Evolutionary conservation across 2,888 invertebrate species (phyloP), one percentile per base, ranked within the genome.

Genomic region (Eupeodes latifasciatus): DNA sequence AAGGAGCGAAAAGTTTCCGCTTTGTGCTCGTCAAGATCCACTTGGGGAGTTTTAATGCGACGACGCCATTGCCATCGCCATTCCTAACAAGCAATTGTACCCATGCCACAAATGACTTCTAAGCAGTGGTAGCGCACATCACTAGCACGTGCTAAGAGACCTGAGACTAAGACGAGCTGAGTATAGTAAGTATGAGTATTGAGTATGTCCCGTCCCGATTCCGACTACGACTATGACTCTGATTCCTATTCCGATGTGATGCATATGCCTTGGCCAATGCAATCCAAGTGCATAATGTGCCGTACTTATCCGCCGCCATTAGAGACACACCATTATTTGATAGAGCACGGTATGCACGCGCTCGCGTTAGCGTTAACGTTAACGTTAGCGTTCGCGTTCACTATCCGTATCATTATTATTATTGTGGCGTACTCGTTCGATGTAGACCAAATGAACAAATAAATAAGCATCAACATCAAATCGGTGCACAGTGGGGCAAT

Each of bases 261-360:
- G 61, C 83, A 78, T 78, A 81, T 49, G 66, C 81, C 59, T 78
- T 34, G 85, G 85, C 88, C 88, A 88, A 88, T 88, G 85, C 88
- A 88, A 85, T 85, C 74, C 88, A 85, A 88, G 85, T 81, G 88
- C 78, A 88, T 88, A 88, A 81, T 88, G 81, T 88, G 88, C 88
- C 78, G 61, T 85, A 88, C 88, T 88, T 88, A 88, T 85, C 81
- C 88, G 51, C 85, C 81, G 78, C 88, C 88, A 88, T 88, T 88
- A 88, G 88, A 88, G 88, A 88, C 88, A 88, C 88, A 88, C 88
- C 88, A 88, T 88, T 88, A 88, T 88, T 88, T 88, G 88, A 88
- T 88, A 85, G 85, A 85, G 88, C 85, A 81, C 78, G 74, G 88
- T 88, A 88, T 88, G 85, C 88, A 88, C 88, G 88, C 87, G 87